These are phyloP conservation scores for Eudyptes chrysolophus DNA, from an alignment of 2,113 vertebrate species.

Conservation along the genomic window DNA sequence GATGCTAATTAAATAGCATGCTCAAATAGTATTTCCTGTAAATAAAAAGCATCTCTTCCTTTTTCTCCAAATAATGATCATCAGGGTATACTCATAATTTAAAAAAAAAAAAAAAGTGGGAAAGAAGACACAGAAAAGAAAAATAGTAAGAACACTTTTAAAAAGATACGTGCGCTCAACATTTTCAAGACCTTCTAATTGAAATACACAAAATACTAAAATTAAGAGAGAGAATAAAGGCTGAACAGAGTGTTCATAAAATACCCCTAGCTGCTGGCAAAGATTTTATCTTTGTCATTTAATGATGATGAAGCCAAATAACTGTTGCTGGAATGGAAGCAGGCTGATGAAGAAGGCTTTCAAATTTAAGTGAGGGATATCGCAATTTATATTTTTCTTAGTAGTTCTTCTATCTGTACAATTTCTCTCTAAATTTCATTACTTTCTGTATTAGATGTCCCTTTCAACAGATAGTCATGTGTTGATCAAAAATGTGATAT, in stretches of 20 bases:
- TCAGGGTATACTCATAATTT: neutral
- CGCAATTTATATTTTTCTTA: neutral
- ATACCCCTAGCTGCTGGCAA: neutral
- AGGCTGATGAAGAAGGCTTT: conserved; percentile 12
- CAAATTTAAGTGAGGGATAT: neutral
- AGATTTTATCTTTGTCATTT: conserved; percentile 20
- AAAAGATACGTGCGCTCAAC: neutral
- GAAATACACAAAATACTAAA: neutral
- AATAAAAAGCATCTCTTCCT: neutral
- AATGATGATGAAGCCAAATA: conserved; percentile 9
- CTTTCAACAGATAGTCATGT: neutral
- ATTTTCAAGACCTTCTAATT: neutral
- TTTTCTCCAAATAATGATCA: neutral
- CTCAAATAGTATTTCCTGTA: neutral
- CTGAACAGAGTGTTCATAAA: neutral
- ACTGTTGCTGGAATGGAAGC: conserved; percentile 23
- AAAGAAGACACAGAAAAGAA: neutral
- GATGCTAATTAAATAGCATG: neutral
- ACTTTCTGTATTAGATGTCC: neutral
- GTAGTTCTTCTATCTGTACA: neutral
- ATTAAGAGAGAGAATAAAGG: conserved; percentile 1
- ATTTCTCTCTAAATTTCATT: neutral
- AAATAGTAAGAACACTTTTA: neutral
- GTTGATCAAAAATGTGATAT: neutral
- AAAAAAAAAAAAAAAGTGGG: neutral